phyloP scores from a whole-genome alignment of 2,797 vertebrate species.

The Mormyrops boulengeri region DNA sequence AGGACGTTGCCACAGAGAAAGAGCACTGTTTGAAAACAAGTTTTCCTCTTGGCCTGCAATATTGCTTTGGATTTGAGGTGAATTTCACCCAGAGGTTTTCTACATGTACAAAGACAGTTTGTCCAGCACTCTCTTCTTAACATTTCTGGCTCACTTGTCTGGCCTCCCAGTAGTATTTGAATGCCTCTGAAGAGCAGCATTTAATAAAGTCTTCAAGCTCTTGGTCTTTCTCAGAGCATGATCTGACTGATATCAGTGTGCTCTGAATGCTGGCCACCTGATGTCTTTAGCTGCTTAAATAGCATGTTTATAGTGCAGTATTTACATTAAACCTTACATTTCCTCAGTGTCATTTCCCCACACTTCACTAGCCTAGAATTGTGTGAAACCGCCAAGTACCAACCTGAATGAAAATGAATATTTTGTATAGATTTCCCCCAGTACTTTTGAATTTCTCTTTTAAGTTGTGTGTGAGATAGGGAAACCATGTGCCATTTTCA shows the following conservation, averaged over 20 bases:
- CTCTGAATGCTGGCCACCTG: not conserved
- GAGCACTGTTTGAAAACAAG: not conserved
- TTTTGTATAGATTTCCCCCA: not conserved
- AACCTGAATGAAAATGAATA: not conserved
- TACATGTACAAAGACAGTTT: not conserved
- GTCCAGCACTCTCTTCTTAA: not conserved
- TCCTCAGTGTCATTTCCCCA: not conserved
- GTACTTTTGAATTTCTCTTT: not conserved
- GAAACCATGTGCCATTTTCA: not conserved
- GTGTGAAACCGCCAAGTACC: not conserved
- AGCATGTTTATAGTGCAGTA: not conserved
- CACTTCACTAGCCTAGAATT: not conserved
- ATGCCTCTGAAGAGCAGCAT: not conserved
- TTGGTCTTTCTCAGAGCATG: not conserved
- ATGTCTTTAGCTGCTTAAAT: not conserved
- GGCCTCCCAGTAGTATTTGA: not conserved
- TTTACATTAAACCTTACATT: not conserved
- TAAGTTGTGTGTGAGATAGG: not conserved
- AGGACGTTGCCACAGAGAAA: not conserved
- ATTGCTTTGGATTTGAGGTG: not conserved
- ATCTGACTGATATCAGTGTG: not conserved
- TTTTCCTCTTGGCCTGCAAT: not conserved
- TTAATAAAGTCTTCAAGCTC: not conserved
- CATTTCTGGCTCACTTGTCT: not conserved
- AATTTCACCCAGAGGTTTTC: not conserved